These are phyloP conservation scores for Crepidodera aurea DNA, from an alignment of 2,888 invertebrate genomes.

Conservation along the genomic window DNA sequence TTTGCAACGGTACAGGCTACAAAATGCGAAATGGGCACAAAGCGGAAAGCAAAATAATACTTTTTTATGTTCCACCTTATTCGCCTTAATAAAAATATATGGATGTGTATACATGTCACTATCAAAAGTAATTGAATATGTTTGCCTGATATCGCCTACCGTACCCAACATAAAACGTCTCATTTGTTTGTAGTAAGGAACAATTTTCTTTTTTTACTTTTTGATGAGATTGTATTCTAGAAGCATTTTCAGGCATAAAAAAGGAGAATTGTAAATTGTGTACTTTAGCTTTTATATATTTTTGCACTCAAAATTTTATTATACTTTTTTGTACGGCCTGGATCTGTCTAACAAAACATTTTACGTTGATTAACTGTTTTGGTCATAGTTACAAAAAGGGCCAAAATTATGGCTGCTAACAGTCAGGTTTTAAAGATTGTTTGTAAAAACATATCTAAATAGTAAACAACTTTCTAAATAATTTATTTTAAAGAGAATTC, in stretches of 20 bases:
- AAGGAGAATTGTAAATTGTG: constrained; percentile 21
- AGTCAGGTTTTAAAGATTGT: too few relatives aligned
- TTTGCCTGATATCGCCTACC: constrained; percentile 21
- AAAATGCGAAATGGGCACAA: constrained; percentile 30
- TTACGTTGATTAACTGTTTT: background rate
- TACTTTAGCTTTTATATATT: constrained; percentile 8
- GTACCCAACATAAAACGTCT: constrained; percentile 24
- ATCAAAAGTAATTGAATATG: constrained; percentile 37
- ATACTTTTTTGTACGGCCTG: background rate
- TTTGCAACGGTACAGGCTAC: constrained; percentile 38
- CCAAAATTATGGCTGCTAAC: too few relatives aligned
- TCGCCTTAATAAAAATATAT: constrained; percentile 31
- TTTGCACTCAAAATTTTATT: constrained; percentile 7
- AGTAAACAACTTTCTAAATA: too few relatives aligned
- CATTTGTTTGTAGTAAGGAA: constrained; percentile 26
- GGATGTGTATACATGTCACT: constrained; percentile 36
- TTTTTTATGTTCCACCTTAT: constrained; percentile 35
- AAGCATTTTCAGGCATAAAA: constrained; percentile 17
- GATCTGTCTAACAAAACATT: background rate
- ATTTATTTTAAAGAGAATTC: too few relatives aligned
- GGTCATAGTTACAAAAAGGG: background rate
- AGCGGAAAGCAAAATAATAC: constrained; percentile 29
- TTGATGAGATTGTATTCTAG: constrained; percentile 22
- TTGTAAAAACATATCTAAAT: too few relatives aligned
- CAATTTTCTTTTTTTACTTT: constrained; percentile 28